Evolutionary conservation across 2,888 invertebrate genomes (phyloP).

Genomic region (Chalcis sispes): DNA sequence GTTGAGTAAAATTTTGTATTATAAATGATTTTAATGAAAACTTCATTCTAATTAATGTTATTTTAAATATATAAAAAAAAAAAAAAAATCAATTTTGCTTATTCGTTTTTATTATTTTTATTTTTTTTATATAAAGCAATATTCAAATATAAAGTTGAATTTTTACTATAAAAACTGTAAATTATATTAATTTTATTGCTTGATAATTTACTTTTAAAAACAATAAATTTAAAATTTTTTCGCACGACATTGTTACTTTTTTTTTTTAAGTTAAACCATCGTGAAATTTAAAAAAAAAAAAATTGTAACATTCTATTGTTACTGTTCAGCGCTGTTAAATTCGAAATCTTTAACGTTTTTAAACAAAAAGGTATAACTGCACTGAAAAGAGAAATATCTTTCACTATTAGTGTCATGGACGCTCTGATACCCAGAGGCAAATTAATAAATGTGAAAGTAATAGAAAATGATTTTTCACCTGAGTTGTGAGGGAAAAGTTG

Average conservation of each 20-base stretch:
- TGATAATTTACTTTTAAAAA: too few relatives aligned
- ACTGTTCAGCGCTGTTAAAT: too few relatives aligned
- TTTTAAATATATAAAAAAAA: background rate
- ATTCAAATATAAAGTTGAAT: conserved; percentile 1
- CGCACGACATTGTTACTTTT: too few relatives aligned
- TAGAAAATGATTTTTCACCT: conserved; percentile 78
- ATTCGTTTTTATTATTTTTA: too few relatives aligned
- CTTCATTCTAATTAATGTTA: too few relatives aligned
- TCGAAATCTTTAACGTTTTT: too few relatives aligned
- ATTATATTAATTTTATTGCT: too few relatives aligned
- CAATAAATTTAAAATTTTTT: too few relatives aligned
- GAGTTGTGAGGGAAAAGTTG: conserved; percentile 95
- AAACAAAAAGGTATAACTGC: background rate
- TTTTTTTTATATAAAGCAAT: background rate
- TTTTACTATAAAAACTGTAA: background rate
- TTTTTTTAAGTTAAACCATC: background rate
- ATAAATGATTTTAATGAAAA: too few relatives aligned
- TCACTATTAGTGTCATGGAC: background rate
- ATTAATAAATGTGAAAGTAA: conserved; percentile 39
- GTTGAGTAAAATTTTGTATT: background rate
- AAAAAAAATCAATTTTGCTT: background rate
- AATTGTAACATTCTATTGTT: too few relatives aligned
- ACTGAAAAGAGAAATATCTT: background rate
- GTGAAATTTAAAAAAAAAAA: too few relatives aligned
- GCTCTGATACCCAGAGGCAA: background rate